phyloP scores from a whole-genome alignment of 2,113 vertebrate genomes.

The Hippocampus zosterae region DNA sequence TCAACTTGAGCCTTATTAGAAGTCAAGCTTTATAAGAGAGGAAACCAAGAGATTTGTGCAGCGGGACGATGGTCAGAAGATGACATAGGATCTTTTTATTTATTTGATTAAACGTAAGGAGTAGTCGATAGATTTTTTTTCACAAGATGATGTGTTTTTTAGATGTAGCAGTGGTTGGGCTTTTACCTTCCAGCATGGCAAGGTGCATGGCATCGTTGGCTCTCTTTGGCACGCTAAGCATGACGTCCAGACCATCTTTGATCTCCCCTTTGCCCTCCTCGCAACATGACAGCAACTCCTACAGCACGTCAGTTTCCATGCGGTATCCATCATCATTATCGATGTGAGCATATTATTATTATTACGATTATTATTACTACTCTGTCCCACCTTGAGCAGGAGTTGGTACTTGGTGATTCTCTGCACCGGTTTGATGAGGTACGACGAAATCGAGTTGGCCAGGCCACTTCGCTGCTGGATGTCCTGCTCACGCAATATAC shows the following conservation, averaged over 20 bases:
- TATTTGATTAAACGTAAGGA: no score
- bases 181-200: constrained; percentile 94
- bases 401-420: constrained; percentile 99
- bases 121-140: no score
- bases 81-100: no score
- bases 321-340: neutral
- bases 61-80: no score
- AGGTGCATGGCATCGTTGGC: constrained; percentile 98
- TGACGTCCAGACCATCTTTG: constrained; percentile 96
- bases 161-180: neutral
- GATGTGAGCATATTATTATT: no score
- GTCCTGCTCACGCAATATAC: constrained; percentile 71
- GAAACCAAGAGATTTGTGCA: neutral
- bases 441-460: constrained; percentile 96
- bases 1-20: neutral
- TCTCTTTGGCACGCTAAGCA: constrained; percentile 96
- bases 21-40: neutral
- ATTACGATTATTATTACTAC: neutral
- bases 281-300: constrained; percentile 95
- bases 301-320: neutral
- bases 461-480: constrained; percentile 93
- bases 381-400: constrained; percentile 84
- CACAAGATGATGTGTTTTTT: neutral
- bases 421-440: constrained; percentile 98
- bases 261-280: constrained; percentile 98